Evolutionary conservation across 2,797 vertebrate genomes (phyloP), one percentile per base, ranked within the genome.

Genomic region (Atherinosoma microstoma): DNA sequence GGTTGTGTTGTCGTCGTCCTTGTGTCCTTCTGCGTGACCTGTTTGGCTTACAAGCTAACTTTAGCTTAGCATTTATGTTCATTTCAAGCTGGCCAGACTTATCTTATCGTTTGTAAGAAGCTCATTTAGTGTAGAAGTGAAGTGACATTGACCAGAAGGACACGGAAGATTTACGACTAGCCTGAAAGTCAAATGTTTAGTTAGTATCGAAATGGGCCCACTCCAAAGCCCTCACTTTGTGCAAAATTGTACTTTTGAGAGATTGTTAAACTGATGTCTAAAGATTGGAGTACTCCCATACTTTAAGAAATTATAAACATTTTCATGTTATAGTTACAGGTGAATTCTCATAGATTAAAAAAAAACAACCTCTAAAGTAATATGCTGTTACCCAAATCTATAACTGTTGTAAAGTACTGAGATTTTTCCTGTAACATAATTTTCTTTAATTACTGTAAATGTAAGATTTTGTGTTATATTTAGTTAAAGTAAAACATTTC

Each of bases 11-110:
- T 58, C 0, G 15, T 47, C 18, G 6, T 35, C 32, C 3, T 20
- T 3, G 30, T 79, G 88, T 90, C 84, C 84, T 87, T 78, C 65
- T 75, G 18, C 35, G 69, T 91, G 87, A 90, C 89, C 82, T 58
- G 30, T 13, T 42, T 15, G 1, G 27, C 32, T 45, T 3, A 6
- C 7, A 15, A 56, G 78, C 75, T 68, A 65, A 35, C 63, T 3
- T 73, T 80, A 89, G 84, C 74, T 65, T 86, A 84, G 71, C 75
- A 6, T 76, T 20, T 15, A 6, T 22, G 27, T 70, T 70, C 42
- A 45, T 6, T 32, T 57, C 2, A 45, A 18, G 9, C 6, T 10
- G 5, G 27, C 53, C 1, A 6, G 22, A 2, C 51, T 45, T 16
- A 27, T 15, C 49, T 4, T 54, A 22, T 22, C 10, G 7, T 49